These are phyloP conservation scores for Arion vulgaris DNA, from an alignment of 1,140 invertebrate genomes.

Conservation along the genomic window DNA sequence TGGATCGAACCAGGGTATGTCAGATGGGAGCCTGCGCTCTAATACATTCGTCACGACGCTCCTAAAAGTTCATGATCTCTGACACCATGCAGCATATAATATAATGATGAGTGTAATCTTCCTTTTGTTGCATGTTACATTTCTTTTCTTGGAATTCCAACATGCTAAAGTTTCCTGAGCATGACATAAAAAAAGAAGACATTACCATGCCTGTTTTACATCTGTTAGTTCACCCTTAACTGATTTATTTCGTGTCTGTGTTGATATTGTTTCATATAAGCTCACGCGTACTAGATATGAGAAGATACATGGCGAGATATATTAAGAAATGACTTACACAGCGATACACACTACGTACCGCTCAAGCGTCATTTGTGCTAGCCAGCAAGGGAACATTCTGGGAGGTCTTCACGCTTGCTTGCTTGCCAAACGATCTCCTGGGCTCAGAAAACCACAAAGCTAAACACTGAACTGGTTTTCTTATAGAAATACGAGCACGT, in stretches of 20 bases:
- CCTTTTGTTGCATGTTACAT: too few species aligned
- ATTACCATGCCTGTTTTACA: too few species aligned
- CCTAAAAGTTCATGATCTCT: too few species aligned
- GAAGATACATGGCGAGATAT: background rate
- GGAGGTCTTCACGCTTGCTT: conserved; percentile 10
- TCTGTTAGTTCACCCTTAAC: background rate
- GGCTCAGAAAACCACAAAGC: background rate
- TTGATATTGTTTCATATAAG: background rate
- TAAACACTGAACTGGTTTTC: background rate
- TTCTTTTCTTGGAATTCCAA: too few species aligned
- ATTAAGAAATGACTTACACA: background rate
- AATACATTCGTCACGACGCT: too few species aligned
- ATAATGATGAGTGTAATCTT: too few species aligned
- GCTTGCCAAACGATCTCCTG: background rate
- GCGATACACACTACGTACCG: background rate
- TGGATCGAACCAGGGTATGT: too few species aligned
- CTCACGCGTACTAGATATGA: background rate
- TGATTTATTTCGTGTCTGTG: background rate
- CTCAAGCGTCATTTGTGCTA: background rate
- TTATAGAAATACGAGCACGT: conserved; percentile 11
- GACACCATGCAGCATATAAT: too few species aligned
- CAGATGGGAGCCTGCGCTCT: too few species aligned
- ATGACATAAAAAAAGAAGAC: too few species aligned
- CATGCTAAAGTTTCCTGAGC: too few species aligned
- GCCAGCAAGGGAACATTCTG: background rate